A percentile compares a stretch with the other conserved stretches of the same genome.
Evolutionary conservation across 1,140 invertebrate genomes (phyloP).

Genomic region (Drosophila simulans): DNA sequence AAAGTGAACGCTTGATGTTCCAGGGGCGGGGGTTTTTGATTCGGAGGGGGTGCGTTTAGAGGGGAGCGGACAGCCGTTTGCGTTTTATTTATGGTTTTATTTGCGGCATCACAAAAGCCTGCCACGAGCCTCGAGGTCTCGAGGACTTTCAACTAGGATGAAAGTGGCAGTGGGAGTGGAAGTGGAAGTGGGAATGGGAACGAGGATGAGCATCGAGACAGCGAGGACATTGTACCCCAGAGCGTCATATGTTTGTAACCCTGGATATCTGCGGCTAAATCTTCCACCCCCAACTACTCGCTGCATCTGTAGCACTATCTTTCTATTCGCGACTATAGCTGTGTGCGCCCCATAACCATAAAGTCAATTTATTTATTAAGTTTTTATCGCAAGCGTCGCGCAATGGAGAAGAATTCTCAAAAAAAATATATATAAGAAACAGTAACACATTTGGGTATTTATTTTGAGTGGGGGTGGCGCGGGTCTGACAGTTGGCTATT

Average conservation of each 20-base stretch:
- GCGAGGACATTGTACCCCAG: constrained; percentile 35
- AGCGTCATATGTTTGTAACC: constrained; percentile 41
- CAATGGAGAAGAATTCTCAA: constrained; percentile 30
- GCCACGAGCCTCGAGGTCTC: constrained; percentile 30
- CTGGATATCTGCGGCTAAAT: constrained; percentile 35
- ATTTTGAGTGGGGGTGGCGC: neutral
- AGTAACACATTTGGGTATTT: constrained; percentile 14
- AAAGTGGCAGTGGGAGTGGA: neutral
- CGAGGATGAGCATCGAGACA: constrained; percentile 16
- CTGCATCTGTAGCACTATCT: constrained; percentile 19
- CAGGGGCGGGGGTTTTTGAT: neutral
- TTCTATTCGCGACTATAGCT: constrained; percentile 31
- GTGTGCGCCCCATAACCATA: constrained; percentile 68
- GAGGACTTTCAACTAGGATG: constrained; percentile 1
- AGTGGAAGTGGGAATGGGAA: constrained; percentile 1
- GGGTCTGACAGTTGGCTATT: constrained; percentile 13
- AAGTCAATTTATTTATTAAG: constrained; percentile 81
- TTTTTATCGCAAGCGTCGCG: constrained; percentile 77
- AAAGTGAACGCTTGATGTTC: constrained; percentile 36
- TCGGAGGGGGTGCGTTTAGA: constrained; percentile 17
- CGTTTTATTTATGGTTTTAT: constrained; percentile 84
- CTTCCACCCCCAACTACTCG: neutral
- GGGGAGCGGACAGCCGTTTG: constrained; percentile 61
- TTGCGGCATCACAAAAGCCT: constrained; percentile 79
- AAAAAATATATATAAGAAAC: constrained; percentile 13